Evolutionary conservation across 2,113 vertebrate genomes (phyloP).

Genomic region (Nesoenas mayeri): DNA sequence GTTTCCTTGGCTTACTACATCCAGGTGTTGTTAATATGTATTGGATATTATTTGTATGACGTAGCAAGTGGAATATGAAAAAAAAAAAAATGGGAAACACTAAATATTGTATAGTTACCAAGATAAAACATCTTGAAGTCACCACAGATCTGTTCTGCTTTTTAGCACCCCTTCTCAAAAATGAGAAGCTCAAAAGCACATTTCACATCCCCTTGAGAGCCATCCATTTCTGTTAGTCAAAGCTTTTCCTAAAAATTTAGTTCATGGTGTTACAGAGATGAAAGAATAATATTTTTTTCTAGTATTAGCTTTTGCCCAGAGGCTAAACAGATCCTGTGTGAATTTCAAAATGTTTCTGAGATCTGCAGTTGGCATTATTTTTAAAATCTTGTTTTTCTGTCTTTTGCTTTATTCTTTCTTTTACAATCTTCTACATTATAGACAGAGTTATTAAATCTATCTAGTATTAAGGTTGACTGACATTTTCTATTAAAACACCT

Average conservation of each 20-base stretch:
- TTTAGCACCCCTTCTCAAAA: background rate
- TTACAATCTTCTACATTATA: background rate
- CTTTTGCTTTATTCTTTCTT: background rate
- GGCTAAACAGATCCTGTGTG: background rate
- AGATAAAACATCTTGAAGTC: background rate
- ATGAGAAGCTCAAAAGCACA: background rate
- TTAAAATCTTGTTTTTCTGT: background rate
- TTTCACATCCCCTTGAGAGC: background rate
- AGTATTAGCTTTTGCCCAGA: background rate
- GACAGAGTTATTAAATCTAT: background rate
- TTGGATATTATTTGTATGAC: background rate
- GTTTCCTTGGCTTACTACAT: background rate
- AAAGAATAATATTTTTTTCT: background rate
- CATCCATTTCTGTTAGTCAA: background rate
- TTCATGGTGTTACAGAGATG: slow-evolving; percentile 4
- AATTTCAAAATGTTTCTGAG: slow-evolving; percentile 23
- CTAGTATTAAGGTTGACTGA: slow-evolving; percentile 23
- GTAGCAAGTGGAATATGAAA: background rate
- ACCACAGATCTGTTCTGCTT: background rate
- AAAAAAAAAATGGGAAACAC: background rate
- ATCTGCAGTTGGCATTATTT: background rate
- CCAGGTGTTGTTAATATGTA: background rate
- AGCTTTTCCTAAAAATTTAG: background rate
- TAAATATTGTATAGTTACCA: background rate
- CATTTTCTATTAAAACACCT: slow-evolving; percentile 23